A percentile compares a stretch with the other conserved stretches of the same genome.
phyloP scores from a whole-genome alignment of 1,140 invertebrate genomes.

The Eumaeus atala region DNA sequence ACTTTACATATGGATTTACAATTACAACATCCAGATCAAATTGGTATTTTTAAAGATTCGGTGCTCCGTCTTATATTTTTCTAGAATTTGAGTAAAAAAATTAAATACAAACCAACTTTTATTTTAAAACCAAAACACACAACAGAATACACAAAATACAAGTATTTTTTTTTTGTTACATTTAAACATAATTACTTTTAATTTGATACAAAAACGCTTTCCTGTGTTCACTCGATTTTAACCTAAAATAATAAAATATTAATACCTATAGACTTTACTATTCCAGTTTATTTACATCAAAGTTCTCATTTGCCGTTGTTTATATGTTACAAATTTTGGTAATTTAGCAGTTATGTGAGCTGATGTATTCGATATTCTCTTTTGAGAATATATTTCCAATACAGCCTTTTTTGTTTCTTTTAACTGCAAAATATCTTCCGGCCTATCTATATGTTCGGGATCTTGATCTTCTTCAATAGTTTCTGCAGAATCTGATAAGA shows the following conservation, averaged over 20 bases:
- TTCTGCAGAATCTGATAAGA: conserved; percentile 1
- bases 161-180: background rate
- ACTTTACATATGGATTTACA: too few species aligned
- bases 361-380: conserved; percentile 26
- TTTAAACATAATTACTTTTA: too few species aligned
- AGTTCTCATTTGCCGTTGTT: conserved; percentile 20
- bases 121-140: conserved; percentile 4
- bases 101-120: conserved; percentile 8
- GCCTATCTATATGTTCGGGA: background rate
- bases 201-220: background rate
- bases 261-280: too few species aligned
- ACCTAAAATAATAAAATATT: conserved; percentile 20
- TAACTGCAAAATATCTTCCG: conserved; percentile 42
- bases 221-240: too few species aligned
- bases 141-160: background rate
- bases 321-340: conserved; percentile 42
- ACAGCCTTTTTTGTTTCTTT: conserved; percentile 55
- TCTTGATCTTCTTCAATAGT: background rate
- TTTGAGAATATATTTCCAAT: conserved; percentile 50
- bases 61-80: conserved; percentile 12
- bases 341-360: conserved; percentile 37
- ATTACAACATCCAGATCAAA: background rate
- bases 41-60: background rate
- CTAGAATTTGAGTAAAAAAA: conserved; percentile 14
- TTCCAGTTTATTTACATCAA: too few species aligned